phyloP scores from a whole-genome alignment of 2,888 invertebrate species.

The Synanthedon andrenaeformis region DNA sequence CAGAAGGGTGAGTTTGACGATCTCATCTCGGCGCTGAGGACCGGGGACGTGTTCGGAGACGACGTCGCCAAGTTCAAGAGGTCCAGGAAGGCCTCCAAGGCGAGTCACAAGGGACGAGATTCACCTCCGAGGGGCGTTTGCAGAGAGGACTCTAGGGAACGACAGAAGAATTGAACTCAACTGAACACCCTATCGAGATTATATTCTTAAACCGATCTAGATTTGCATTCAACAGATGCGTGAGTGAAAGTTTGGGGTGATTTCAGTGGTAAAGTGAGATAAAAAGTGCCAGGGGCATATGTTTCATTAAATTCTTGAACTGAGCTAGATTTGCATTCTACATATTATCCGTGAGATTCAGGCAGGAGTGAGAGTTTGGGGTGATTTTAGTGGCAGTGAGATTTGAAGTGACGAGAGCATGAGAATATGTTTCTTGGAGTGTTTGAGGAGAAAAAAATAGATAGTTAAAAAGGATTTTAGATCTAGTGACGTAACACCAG shows the following conservation, averaged over 20 bases:
- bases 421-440: too few relatives aligned
- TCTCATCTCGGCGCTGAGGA: slow-evolving; percentile 91
- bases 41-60: slow-evolving; percentile 96
- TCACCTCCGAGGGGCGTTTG: slow-evolving; percentile 53
- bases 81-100: slow-evolving; percentile 56
- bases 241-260: not conserved
- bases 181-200: not conserved
- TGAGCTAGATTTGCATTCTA: not conserved
- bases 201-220: not conserved
- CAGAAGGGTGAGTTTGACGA: slow-evolving; percentile 95
- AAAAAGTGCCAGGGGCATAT: too few relatives aligned
- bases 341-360: not conserved
- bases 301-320: slow-evolving; percentile 2
- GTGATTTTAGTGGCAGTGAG: not conserved
- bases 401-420: too few relatives aligned
- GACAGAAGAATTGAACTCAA: slow-evolving; percentile 49
- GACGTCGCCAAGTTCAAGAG: slow-evolving; percentile 90
- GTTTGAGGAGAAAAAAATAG: too few relatives aligned
- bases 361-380: not conserved
- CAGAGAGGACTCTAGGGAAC: slow-evolving; percentile 59
- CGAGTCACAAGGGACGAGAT: slow-evolving; percentile 51
- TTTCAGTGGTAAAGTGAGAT: too few relatives aligned
- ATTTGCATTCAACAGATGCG: not conserved
- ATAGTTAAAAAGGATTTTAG: not conserved
- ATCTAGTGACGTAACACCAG: not conserved